These are phyloP conservation scores for Hypanus sabinus DNA, from an alignment of 2,113 vertebrate genomes.

Conservation along the genomic window DNA sequence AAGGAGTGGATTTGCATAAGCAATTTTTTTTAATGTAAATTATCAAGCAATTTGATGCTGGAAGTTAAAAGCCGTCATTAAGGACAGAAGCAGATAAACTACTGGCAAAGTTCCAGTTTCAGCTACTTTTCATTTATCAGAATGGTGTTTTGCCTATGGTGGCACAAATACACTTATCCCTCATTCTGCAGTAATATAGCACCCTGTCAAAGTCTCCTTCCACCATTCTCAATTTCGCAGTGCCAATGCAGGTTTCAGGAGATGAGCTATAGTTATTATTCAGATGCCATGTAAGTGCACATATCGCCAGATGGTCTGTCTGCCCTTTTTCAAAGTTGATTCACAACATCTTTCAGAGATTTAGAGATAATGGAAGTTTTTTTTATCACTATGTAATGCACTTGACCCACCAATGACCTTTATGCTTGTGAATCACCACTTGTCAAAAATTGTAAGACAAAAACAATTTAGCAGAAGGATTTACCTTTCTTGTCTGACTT, in stretches of 20 bases:
- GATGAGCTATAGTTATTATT: constrained; percentile 31
- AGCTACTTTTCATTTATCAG: constrained; percentile 11
- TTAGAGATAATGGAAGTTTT: neutral
- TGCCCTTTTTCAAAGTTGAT: constrained; percentile 9
- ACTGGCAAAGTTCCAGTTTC: neutral
- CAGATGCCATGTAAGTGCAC: neutral
- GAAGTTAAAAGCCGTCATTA: neutral
- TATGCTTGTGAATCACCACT: constrained; percentile 10
- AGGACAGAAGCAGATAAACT: neutral
- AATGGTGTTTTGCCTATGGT: neutral
- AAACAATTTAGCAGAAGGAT: neutral
- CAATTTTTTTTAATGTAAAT: neutral
- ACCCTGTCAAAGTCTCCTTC: constrained; percentile 11
- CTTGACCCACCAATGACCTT: neutral
- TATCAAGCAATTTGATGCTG: neutral
- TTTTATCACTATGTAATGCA: neutral
- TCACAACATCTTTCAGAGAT: neutral
- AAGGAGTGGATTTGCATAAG: constrained; percentile 24
- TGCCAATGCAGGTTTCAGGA: neutral
- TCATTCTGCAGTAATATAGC: neutral
- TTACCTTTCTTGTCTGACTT: neutral
- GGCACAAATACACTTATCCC: neutral
- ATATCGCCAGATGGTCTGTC: neutral
- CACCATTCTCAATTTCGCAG: neutral
- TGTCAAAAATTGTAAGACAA: neutral